Evolutionary conservation across 2,797 vertebrate species (phyloP).

Genomic region (Bovichtus variegatus): DNA sequence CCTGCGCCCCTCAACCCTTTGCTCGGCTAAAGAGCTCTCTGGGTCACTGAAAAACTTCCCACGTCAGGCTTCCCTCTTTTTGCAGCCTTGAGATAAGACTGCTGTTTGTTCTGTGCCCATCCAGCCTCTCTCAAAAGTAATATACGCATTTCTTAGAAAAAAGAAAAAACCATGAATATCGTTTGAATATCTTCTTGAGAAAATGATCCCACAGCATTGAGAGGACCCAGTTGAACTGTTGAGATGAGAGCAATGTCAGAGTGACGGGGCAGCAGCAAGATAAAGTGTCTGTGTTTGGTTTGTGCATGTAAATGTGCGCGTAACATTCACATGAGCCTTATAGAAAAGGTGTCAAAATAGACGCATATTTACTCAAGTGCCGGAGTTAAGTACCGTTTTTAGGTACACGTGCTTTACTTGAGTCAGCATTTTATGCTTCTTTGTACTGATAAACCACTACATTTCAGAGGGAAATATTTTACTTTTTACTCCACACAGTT

Average conservation of each 20-base stretch:
- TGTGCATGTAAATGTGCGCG: conserved; percentile 39
- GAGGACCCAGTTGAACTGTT: conserved; percentile 30
- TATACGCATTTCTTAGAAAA: conserved; percentile 32
- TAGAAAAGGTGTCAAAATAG: neutral
- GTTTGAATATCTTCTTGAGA: conserved; percentile 58
- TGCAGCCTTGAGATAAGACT: conserved; percentile 62
- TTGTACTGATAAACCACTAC: neutral
- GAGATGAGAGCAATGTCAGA: conserved; percentile 44
- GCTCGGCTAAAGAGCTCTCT: conserved; percentile 29
- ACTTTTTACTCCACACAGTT: neutral
- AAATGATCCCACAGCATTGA: conserved; percentile 53
- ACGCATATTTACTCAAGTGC: neutral
- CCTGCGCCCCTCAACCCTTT: conserved; percentile 13
- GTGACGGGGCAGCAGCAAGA: conserved; percentile 40
- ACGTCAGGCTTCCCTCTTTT: conserved; percentile 56
- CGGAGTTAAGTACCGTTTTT: neutral
- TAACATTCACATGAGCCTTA: neutral
- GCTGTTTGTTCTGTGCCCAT: conserved; percentile 23
- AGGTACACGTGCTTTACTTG: neutral
- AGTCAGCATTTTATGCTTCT: neutral
- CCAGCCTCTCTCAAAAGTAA: conserved; percentile 37
- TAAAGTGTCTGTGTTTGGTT: conserved; percentile 33
- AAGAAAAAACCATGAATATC: conserved; percentile 37
- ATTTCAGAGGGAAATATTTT: neutral
- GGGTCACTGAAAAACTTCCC: conserved; percentile 35